These are phyloP conservation scores for Drymodes brunneopygia DNA, from an alignment of 2,113 vertebrate species.

Conservation along the genomic window DNA sequence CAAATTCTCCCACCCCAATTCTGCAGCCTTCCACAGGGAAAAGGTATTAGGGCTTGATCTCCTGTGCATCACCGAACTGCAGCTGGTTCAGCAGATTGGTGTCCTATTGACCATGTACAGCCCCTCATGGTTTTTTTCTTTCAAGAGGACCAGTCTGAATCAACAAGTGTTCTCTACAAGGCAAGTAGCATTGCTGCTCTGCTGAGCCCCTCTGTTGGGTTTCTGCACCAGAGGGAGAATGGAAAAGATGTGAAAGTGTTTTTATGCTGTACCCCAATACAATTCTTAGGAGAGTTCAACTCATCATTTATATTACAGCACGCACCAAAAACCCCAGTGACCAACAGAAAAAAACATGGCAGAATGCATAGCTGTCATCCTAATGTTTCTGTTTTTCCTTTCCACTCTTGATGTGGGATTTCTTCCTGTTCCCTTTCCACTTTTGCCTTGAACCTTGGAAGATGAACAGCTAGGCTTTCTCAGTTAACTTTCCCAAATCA, in stretches of 20 bases:
- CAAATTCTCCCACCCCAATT: neutral
- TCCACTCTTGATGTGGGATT: neutral
- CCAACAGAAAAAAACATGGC: neutral
- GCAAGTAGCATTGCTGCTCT: neutral
- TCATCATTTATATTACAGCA: neutral
- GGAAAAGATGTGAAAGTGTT: neutral
- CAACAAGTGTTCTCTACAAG: neutral
- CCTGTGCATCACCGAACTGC: neutral
- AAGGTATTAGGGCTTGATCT: neutral
- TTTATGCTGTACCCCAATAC: neutral
- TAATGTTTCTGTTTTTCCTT: neutral
- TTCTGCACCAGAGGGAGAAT: neutral
- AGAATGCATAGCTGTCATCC: neutral
- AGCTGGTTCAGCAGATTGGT: neutral
- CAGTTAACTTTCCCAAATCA: slow-evolving; percentile 70
- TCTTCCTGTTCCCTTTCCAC: slow-evolving; percentile 49
- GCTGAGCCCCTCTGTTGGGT: neutral
- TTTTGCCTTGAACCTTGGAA: slow-evolving; percentile 82
- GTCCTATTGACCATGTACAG: neutral
- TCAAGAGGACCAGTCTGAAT: neutral
- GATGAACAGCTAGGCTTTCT: slow-evolving; percentile 75
- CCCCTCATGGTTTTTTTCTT: neutral
- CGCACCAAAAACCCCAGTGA: rapidly evolving
- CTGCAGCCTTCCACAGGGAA: neutral
- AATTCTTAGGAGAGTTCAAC: neutral